Evolutionary conservation across 2,888 invertebrate species (phyloP).

Genomic region (Nemurella pictetii): DNA sequence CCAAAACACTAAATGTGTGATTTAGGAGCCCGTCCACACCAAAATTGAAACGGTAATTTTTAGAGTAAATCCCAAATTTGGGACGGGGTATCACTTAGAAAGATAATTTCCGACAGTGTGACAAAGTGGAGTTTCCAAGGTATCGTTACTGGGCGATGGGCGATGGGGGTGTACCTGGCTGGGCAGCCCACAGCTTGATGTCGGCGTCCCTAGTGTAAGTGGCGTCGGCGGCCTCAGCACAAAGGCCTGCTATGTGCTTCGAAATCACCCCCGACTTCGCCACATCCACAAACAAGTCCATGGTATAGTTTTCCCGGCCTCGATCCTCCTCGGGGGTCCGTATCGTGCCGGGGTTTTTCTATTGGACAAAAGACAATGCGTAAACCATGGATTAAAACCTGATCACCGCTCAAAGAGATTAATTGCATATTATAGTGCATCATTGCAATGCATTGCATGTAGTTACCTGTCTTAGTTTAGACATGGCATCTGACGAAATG

Average conservation of each 20-base stretch:
- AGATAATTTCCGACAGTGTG: too few relatives aligned
- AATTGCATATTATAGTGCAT: not conserved
- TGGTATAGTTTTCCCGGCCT: slow-evolving; percentile 79
- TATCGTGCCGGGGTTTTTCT: slow-evolving; percentile 81
- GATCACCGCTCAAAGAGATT: not conserved
- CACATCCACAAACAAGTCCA: slow-evolving; percentile 79
- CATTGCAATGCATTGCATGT: not conserved
- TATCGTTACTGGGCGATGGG: too few relatives aligned
- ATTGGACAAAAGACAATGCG: not conserved
- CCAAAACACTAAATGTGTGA: too few relatives aligned
- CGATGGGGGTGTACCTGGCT: slow-evolving; percentile 79
- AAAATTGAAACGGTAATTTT: too few relatives aligned
- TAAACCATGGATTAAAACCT: not conserved
- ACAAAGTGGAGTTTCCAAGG: too few relatives aligned
- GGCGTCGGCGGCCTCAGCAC: slow-evolving; percentile 74
- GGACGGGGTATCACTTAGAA: too few relatives aligned
- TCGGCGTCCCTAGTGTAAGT: slow-evolving; percentile 79
- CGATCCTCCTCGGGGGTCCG: slow-evolving; percentile 89
- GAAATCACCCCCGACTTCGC: slow-evolving; percentile 70
- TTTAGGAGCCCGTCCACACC: too few relatives aligned
- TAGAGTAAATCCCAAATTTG: too few relatives aligned
- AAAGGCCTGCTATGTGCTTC: slow-evolving; percentile 73
- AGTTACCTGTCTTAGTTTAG: slow-evolving; percentile 89
- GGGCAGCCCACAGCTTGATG: slow-evolving; percentile 75
- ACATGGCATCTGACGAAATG: slow-evolving; percentile 95